phyloP scores from a whole-genome alignment of 1,140 invertebrate species.

The Gryon sp. region DNA sequence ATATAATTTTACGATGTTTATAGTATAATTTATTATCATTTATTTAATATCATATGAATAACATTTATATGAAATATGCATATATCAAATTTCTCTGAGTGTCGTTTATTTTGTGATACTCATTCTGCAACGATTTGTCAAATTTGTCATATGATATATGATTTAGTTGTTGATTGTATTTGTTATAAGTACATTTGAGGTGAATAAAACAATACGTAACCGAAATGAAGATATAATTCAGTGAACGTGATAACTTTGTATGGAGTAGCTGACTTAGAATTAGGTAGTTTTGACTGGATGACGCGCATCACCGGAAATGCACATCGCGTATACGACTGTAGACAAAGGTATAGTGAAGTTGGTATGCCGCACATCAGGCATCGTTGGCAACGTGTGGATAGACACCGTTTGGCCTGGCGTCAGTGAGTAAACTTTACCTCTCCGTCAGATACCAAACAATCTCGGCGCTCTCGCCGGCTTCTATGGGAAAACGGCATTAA shows the following conservation, averaged over 20 bases:
- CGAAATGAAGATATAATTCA: neutral
- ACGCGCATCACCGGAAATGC: conserved; percentile 31
- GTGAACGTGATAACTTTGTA: neutral
- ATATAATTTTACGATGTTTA: too few species aligned
- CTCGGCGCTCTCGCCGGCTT: conserved; percentile 29
- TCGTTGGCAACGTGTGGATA: conserved; percentile 26
- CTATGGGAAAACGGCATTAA: conserved; percentile 76
- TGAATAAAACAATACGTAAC: neutral
- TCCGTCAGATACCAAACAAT: conserved; percentile 15
- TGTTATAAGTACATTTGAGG: neutral
- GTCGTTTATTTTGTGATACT: too few species aligned
- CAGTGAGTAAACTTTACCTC: conserved; percentile 21
- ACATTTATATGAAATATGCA: too few species aligned
- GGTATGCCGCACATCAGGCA: conserved; percentile 33
- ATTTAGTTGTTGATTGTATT: too few species aligned
- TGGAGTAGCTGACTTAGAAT: conserved; percentile 6
- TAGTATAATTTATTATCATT: too few species aligned
- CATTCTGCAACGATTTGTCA: too few species aligned
- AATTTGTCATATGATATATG: too few species aligned
- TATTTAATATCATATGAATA: too few species aligned
- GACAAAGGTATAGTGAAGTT: conserved; percentile 42
- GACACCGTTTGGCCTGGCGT: conserved; percentile 16
- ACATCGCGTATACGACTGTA: conserved; percentile 23
- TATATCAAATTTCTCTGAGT: too few species aligned
- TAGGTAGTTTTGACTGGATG: conserved; percentile 10